Percentiles rank a stretch among this genome's conserved stretches.
Evolutionary conservation across 2,113 vertebrate species (phyloP).

Genomic region (Zosterops borbonicus): DNA sequence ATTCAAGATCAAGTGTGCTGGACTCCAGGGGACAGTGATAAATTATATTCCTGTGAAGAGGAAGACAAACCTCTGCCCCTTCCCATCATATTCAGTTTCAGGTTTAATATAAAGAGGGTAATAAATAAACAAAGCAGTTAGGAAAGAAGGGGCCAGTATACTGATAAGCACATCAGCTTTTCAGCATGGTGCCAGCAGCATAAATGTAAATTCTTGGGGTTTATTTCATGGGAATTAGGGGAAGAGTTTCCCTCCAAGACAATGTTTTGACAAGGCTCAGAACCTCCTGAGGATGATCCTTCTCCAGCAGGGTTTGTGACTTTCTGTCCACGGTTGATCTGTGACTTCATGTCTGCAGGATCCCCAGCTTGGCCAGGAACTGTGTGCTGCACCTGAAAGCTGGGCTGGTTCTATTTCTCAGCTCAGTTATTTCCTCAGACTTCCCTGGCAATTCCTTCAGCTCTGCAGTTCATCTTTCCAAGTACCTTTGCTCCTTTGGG

Average conservation of each 20-base stretch:
- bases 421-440: neutral
- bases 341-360: neutral
- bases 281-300: neutral
- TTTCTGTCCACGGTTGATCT: neutral
- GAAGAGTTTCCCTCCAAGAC: neutral
- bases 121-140: neutral
- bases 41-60: neutral
- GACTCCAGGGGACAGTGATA: neutral
- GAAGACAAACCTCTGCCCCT: neutral
- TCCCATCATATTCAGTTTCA: neutral
- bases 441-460: neutral
- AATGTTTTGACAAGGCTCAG: neutral
- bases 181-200: neutral
- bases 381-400: rapidly evolving
- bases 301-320: neutral
- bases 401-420: neutral
- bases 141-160: neutral
- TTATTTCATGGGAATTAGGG: neutral
- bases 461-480: neutral
- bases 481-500: neutral
- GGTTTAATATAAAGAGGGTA: neutral
- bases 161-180: neutral
- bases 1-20: neutral
- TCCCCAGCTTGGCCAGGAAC: neutral
- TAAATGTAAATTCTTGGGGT: neutral